Conservation (phyloP, 2,797 vertebrate genomes). For the Myiothlypis chrysogaster region DNA sequence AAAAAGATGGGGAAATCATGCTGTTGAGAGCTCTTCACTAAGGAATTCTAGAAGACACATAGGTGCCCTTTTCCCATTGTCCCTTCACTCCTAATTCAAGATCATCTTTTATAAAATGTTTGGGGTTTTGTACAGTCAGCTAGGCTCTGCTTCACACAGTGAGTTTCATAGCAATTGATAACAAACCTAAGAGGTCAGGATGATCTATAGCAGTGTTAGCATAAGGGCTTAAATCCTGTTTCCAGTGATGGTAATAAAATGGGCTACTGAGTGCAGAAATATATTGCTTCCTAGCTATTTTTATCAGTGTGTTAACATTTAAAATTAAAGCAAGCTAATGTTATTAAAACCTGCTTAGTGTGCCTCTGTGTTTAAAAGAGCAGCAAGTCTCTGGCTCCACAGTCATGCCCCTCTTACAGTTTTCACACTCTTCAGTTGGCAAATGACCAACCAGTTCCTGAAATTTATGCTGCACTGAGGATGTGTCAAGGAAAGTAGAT, state of each 20-base stretch:
- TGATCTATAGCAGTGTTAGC: not conserved
- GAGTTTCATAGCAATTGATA: not conserved
- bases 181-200: not conserved
- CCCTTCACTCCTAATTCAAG: not conserved
- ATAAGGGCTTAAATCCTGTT: not conserved
- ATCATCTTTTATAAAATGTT: not conserved
- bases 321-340: not conserved
- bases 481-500: not conserved
- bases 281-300: not conserved
- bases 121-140: not conserved
- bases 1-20: not conserved
- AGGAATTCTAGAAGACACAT: not conserved
- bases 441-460: not conserved
- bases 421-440: not conserved
- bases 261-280: not conserved
- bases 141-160: not conserved
- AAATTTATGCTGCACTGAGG: not conserved
- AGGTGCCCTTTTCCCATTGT: not conserved
- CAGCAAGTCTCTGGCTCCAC: not conserved
- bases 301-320: not conserved
- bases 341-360: not conserved
- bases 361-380: not conserved
- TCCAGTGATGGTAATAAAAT: not conserved
- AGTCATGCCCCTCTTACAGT: not conserved
- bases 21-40: not conserved